Evolutionary conservation across 2,113 vertebrate species (phyloP), one percentile per base, ranked within the genome.

Genomic region (Piaya cayana): DNA sequence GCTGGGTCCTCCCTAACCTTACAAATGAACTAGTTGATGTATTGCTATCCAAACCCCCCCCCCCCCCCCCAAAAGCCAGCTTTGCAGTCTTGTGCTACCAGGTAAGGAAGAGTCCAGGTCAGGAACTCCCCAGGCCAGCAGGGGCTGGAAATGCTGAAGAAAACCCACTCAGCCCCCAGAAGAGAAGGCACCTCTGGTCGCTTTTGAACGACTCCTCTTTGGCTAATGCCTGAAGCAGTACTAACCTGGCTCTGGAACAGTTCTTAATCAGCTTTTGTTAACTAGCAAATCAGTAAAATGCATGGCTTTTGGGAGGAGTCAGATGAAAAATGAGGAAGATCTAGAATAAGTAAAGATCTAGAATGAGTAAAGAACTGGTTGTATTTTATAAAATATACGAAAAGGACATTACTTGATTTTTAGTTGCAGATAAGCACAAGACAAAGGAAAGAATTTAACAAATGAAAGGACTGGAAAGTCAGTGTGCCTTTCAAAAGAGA

Each of bases 181-280:
- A 95, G 94, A 95, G 96, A 97, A 97, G 97, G 97, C 97, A 97
- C 97, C 97, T 96, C 94, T 93, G 95, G 95, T 97, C 92, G 72
- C 90, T 96, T 86, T 34, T 86, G 90, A 96, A 94, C 85, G 72
- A 96, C 95, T 95, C 94, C 94, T 97, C 96, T 97, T 97, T 97
- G 97, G 97, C 96, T 96, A 96, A 95, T 84, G 95, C 94, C 96
- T 93, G 94, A 95, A 94, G 88, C 75, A 97, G 58, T 95, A 82
- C 47, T 87, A 92, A 93, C 62, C 74, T 88, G 92, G 79, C 84
- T 88, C 88, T 84, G 60, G 81, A 96, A 88, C 2, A 94, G 53
- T 72, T 88, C 88, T 82, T 50, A 34, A 77, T 43, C 68, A 83
- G 55, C 86, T 93, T 80, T 83, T 79, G 88, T 89, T 76, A 74